Percentiles rank a stretch among this genome's conserved stretches.
Conservation (phyloP, 2,888 invertebrate genomes). For the Orthosia gracilis region DNA sequence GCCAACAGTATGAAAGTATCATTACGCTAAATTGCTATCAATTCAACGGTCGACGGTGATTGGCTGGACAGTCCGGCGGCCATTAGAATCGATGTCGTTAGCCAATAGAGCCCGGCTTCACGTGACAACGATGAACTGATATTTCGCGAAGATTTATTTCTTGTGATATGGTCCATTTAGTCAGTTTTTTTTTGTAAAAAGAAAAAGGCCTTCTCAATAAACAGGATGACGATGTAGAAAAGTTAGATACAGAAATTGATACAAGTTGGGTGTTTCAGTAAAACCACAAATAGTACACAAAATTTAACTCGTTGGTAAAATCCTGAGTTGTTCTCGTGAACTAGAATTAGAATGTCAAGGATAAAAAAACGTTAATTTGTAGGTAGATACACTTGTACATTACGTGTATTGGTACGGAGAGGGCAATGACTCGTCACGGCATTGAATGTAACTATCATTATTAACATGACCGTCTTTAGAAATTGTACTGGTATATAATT, state of each 20-base stretch:
- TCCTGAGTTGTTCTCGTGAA: neutral
- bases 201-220: neutral
- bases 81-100: constrained; percentile 58
- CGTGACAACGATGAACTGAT: constrained; percentile 57
- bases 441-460: constrained; percentile 21
- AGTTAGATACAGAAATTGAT: neutral
- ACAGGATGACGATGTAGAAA: neutral
- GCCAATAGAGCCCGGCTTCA: constrained; percentile 60
- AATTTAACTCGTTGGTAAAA: neutral
- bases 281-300: constrained; percentile 12
- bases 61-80: constrained; percentile 50
- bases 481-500: neutral
- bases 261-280: neutral
- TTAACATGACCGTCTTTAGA: neutral
- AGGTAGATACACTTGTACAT: neutral
- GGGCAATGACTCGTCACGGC: constrained; percentile 38
- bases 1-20: constrained; percentile 56
- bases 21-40: constrained; percentile 72
- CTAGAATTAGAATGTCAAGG: constrained; percentile 8
- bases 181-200: neutral
- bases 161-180: neutral
- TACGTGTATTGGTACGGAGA: constrained; percentile 6
- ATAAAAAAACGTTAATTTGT: neutral
- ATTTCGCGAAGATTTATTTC: constrained; percentile 44
- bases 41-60: constrained; percentile 63